Conservation (phyloP, 2,888 invertebrate genomes). For the Pyrochroa serraticornis region DNA sequence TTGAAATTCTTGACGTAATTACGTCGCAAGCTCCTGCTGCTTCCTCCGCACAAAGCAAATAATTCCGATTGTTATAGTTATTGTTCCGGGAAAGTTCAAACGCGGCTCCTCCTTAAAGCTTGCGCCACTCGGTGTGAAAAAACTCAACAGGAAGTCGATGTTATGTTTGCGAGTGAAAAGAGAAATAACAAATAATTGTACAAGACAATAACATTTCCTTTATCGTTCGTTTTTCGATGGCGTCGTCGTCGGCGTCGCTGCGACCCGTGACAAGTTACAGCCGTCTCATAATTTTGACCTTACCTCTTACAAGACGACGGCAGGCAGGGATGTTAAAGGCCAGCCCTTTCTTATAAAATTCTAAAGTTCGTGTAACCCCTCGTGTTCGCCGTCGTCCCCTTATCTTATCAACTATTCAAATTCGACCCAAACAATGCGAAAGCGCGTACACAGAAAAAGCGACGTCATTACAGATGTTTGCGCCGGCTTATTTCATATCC, state of each 20-base stretch:
- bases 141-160: constrained; percentile 30
- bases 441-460: constrained; percentile 23
- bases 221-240: constrained; percentile 15
- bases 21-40: no score
- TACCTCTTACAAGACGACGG: constrained; percentile 25
- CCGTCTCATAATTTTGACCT: constrained; percentile 37
- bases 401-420: constrained; percentile 40
- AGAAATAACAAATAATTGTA: constrained; percentile 43
- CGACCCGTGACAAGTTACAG: constrained; percentile 39
- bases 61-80: constrained; percentile 15
- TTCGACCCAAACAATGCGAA: constrained; percentile 33
- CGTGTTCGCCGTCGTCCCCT: constrained; percentile 21
- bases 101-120: constrained; percentile 11
- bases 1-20: no score
- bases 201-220: constrained; percentile 39
- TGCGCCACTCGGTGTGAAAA: constrained; percentile 12
- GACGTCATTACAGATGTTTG: constrained; percentile 32
- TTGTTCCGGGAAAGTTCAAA: constrained; percentile 15
- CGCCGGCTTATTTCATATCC: constrained; percentile 48
- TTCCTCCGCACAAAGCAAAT: background rate
- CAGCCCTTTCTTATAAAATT: constrained; percentile 26
- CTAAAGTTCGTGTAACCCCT: no score
- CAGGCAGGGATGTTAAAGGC: constrained; percentile 33
- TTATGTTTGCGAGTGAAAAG: constrained; percentile 34
- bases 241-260: constrained; percentile 32